Conservation (phyloP, 2,113 vertebrate species). For the Acanthisitta chloris region DNA sequence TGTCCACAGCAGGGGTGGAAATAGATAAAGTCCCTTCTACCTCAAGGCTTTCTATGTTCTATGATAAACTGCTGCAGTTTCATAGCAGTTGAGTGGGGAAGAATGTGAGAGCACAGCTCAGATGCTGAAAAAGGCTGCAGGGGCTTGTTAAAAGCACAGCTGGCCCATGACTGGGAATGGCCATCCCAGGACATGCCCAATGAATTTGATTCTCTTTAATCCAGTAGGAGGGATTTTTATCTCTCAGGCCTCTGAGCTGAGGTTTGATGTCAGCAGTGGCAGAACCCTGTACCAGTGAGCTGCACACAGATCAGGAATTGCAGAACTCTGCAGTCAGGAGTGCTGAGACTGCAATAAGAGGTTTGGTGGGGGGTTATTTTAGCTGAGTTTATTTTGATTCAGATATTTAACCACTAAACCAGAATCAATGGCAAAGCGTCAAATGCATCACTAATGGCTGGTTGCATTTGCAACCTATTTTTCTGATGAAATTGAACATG, state of each 20-base stretch:
- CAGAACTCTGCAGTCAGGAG: not conserved
- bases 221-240: not conserved
- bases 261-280: not conserved
- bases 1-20: too few relatives aligned
- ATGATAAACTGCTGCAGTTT: not conserved
- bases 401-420: accelerated
- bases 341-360: not conserved
- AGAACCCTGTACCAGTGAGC: not conserved
- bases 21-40: not conserved
- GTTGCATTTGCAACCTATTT: not conserved
- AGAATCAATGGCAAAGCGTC: too few relatives aligned
- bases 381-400: not conserved
- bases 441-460: not conserved
- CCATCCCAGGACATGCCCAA: not conserved
- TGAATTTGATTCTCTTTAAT: not conserved
- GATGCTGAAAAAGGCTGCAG: not conserved
- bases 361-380: not conserved
- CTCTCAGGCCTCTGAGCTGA: not conserved
- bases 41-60: not conserved
- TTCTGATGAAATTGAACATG: not conserved
- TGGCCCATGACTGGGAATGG: not conserved
- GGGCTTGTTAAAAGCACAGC: not conserved
- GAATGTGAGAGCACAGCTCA: not conserved
- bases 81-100: not conserved
- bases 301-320: not conserved